These are phyloP conservation scores for Falco naumanni DNA, from an alignment of 2,797 vertebrate genomes.

Conservation along the genomic window DNA sequence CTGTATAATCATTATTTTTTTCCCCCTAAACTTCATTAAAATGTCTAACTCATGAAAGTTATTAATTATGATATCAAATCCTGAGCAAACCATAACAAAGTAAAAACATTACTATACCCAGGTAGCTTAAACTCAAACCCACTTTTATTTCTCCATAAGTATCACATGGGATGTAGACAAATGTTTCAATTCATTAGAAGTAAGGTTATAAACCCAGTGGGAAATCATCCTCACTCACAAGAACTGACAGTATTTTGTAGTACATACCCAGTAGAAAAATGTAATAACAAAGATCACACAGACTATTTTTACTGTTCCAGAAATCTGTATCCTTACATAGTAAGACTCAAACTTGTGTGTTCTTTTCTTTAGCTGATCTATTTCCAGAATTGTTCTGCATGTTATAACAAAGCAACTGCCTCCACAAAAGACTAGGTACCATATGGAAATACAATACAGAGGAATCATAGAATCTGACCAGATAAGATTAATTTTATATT, in stretches of 20 bases:
- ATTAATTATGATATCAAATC: background rate
- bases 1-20: background rate
- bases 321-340: background rate
- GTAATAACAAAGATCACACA: background rate
- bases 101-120: background rate
- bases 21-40: background rate
- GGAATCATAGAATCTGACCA: background rate
- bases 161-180: background rate
- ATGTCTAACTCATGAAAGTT: background rate
- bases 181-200: background rate
- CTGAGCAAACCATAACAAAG: background rate
- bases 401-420: background rate
- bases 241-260: background rate
- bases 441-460: background rate
- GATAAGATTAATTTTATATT: background rate
- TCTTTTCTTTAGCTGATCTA: background rate
- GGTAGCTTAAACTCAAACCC: background rate
- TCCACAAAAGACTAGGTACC: background rate
- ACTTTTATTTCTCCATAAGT: background rate
- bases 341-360: background rate
- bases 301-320: background rate
- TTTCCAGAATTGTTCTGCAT: background rate
- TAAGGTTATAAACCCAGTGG: background rate
- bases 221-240: background rate
- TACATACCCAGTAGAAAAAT: background rate